Conservation (phyloP, 2,888 invertebrate genomes). For the Rhamphomyia laevipes region DNA sequence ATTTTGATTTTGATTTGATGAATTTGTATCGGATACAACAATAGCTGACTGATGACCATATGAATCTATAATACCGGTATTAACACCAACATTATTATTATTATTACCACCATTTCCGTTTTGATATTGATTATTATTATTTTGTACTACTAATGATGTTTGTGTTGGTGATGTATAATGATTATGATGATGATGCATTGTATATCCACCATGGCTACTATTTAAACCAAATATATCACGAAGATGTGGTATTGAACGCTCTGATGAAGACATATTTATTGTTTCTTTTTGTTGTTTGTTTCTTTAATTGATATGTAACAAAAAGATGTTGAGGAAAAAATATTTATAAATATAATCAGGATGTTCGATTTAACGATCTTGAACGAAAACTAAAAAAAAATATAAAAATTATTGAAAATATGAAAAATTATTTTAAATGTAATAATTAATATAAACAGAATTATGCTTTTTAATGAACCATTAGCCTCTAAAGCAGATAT, state of each 20-base stretch:
- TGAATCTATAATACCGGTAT: constrained; percentile 29
- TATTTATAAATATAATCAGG: too few relatives aligned
- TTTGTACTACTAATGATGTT: constrained; percentile 6
- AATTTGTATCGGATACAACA: constrained; percentile 23
- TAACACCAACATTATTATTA: background rate
- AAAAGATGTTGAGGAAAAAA: too few relatives aligned
- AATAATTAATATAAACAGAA: too few relatives aligned
- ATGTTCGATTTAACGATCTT: too few relatives aligned
- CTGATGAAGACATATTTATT: constrained; percentile 47
- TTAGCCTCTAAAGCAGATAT: too few relatives aligned
- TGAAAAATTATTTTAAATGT: too few relatives aligned
- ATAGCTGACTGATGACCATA: constrained; percentile 37
- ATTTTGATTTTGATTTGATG: background rate
- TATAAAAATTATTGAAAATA: too few relatives aligned
- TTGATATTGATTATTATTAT: constrained; percentile 11
- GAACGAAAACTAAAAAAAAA: too few relatives aligned
- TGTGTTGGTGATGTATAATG: constrained; percentile 10
- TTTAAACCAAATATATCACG: constrained; percentile 59
- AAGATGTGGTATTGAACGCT: constrained; percentile 64
- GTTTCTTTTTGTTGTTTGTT: background rate
- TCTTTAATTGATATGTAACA: too few relatives aligned
- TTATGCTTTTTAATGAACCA: too few relatives aligned
- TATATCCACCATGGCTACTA: constrained; percentile 32
- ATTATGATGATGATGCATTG: constrained; percentile 28
- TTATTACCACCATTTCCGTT: background rate